Percentiles rank a stretch among this genome's conserved stretches.
These are phyloP conservation scores for Danaus plexippus DNA, from an alignment of 1,140 invertebrate genomes.

Conservation along the genomic window DNA sequence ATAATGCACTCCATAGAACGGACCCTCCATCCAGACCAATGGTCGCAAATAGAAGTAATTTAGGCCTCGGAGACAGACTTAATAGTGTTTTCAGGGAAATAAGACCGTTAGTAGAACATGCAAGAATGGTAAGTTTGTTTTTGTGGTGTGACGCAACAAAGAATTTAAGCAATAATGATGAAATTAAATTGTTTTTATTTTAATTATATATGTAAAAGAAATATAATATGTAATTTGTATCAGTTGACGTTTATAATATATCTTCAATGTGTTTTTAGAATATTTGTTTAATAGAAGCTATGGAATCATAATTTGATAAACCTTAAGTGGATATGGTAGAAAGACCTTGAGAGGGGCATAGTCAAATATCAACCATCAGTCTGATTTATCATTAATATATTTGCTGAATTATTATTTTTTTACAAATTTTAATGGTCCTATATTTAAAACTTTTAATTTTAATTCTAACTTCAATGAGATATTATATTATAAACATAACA, in stretches of 20 bases:
- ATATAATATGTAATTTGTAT: too few species aligned
- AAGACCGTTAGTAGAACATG: slow-evolving; percentile 59
- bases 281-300: slow-evolving; percentile 9
- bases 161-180: too few species aligned
- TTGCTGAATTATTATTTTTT: too few species aligned
- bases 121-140: slow-evolving; percentile 48
- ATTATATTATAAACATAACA: too few species aligned
- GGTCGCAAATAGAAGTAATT: slow-evolving; percentile 41
- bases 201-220: neutral
- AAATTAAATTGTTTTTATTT: neutral
- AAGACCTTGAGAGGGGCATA: neutral
- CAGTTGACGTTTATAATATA: too few species aligned
- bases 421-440: neutral
- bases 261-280: neutral
- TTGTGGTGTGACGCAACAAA: slow-evolving; percentile 16
- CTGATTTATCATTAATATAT: neutral
- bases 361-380: slow-evolving; percentile 4
- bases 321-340: too few species aligned
- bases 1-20: slow-evolving; percentile 44
- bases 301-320: neutral
- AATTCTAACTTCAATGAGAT: slow-evolving; percentile 2
- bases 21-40: slow-evolving; percentile 47
- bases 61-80: slow-evolving; percentile 57
- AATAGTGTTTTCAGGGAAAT: slow-evolving; percentile 65
- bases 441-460: slow-evolving; percentile 4